A percentile compares a stretch with the other conserved stretches of the same genome.
These are phyloP conservation scores for Motacilla alba DNA, from an alignment of 2,113 vertebrate genomes.

Conservation along the genomic window DNA sequence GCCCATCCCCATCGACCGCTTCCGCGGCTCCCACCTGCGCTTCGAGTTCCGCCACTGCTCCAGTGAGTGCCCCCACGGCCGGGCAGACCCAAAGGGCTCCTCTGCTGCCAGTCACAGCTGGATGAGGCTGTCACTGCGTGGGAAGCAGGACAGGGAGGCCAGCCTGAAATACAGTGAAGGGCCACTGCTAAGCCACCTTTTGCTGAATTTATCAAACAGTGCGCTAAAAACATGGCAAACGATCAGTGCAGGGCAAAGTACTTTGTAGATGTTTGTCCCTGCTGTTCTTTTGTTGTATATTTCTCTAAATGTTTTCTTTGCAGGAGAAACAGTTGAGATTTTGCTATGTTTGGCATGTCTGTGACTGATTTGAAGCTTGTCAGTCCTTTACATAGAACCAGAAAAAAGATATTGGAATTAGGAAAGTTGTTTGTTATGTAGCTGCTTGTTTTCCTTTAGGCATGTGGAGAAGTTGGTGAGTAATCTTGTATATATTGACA, in stretches of 20 bases:
- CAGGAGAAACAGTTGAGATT: not conserved
- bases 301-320: not conserved
- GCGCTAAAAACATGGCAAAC: not conserved
- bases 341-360: not conserved
- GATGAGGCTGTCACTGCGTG: not conserved
- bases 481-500: not conserved
- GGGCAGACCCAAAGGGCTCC: not conserved
- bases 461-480: not conserved
- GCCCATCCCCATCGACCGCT: slow-evolving; percentile 92
- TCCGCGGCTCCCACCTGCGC: slow-evolving; percentile 93
- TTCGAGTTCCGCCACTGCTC: slow-evolving; percentile 97
- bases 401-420: not conserved
- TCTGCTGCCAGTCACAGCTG: not conserved
- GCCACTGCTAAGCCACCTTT: not conserved
- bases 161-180: not conserved
- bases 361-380: not conserved
- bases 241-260: not conserved
- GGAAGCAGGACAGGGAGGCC: not conserved
- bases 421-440: not conserved
- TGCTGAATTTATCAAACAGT: not conserved
- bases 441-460: not conserved
- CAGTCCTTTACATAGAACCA: not conserved
- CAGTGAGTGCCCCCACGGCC: slow-evolving; percentile 77
- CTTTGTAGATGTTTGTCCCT: not conserved
- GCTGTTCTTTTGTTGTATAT: not conserved